Conservation (phyloP, 2,888 invertebrate species). For the Plagiodera versicolora region DNA sequence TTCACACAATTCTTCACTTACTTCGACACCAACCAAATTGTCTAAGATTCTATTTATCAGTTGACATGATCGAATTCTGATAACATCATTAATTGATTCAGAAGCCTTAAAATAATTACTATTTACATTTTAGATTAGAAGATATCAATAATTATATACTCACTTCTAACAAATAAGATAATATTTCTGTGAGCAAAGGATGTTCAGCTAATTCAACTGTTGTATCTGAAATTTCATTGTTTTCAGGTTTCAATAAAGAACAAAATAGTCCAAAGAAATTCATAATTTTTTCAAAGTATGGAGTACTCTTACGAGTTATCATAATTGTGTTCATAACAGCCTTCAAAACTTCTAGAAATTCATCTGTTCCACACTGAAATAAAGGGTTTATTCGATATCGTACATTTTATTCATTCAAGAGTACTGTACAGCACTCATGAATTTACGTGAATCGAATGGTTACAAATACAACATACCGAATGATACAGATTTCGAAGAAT, state of each 20-base stretch:
- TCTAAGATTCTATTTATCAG: slow-evolving; percentile 74
- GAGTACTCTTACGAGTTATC: slow-evolving; percentile 12
- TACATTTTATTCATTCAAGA: no score
- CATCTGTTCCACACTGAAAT: slow-evolving; percentile 23
- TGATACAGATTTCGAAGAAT: slow-evolving; percentile 65
- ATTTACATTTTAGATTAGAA: slow-evolving; percentile 5
- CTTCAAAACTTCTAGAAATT: slow-evolving; percentile 17
- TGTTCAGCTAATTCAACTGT: slow-evolving; percentile 45
- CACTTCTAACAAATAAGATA: slow-evolving; percentile 66
- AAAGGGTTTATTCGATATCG: neutral
- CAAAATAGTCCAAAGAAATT: slow-evolving; percentile 30
- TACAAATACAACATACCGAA: slow-evolving; percentile 56
- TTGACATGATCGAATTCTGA: slow-evolving; percentile 77
- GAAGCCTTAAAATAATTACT: slow-evolving; percentile 48
- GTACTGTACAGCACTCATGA: no score
- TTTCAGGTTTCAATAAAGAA: slow-evolving; percentile 20
- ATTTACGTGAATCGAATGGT: neutral
- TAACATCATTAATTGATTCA: slow-evolving; percentile 57
- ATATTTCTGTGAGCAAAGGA: slow-evolving; percentile 61
- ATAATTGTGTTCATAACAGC: slow-evolving; percentile 17
- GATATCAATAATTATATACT: slow-evolving; percentile 37
- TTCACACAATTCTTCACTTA: slow-evolving; percentile 77
- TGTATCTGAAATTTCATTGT: slow-evolving; percentile 48
- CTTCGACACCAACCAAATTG: slow-evolving; percentile 68
- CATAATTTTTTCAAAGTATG: slow-evolving; percentile 16